A percentile compares a stretch with the other conserved stretches of the same genome.
Evolutionary conservation across 2,113 vertebrate genomes (phyloP).

Genomic region (Erythrocercus mccallii): DNA sequence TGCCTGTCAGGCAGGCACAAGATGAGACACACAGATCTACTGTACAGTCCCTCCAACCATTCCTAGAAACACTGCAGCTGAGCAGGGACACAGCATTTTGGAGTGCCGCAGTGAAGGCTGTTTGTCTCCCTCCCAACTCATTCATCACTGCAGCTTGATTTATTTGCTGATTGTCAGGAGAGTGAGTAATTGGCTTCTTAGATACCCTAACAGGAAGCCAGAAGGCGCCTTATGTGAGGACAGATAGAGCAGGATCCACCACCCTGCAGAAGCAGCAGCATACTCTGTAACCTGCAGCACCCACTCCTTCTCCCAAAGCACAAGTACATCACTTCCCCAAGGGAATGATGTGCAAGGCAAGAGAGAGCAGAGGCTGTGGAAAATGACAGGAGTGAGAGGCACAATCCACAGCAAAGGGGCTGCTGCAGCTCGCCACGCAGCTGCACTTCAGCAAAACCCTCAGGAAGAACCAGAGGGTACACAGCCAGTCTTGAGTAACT

Average conservation of each 20-base stretch:
- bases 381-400: not conserved
- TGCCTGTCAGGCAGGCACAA: not conserved
- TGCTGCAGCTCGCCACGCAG: fast-evolving
- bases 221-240: not conserved
- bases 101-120: not conserved
- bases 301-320: not conserved
- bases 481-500: fast-evolving
- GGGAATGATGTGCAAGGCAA: not conserved
- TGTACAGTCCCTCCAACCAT: not conserved
- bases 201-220: not conserved
- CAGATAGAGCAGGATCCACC: not conserved
- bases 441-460: not conserved
- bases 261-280: not conserved
- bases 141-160: fast-evolving
- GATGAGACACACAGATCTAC: fast-evolving
- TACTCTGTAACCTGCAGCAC: not conserved
- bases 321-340: fast-evolving
- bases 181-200: not conserved
- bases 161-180: not conserved
- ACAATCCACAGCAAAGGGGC: not conserved
- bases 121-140: not conserved
- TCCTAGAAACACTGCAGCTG: not conserved
- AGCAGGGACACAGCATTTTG: not conserved
- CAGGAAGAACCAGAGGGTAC: not conserved
- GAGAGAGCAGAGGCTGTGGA: not conserved